Evolutionary conservation across 2,797 vertebrate species (phyloP).

Genomic region (Anguilla megastoma): DNA sequence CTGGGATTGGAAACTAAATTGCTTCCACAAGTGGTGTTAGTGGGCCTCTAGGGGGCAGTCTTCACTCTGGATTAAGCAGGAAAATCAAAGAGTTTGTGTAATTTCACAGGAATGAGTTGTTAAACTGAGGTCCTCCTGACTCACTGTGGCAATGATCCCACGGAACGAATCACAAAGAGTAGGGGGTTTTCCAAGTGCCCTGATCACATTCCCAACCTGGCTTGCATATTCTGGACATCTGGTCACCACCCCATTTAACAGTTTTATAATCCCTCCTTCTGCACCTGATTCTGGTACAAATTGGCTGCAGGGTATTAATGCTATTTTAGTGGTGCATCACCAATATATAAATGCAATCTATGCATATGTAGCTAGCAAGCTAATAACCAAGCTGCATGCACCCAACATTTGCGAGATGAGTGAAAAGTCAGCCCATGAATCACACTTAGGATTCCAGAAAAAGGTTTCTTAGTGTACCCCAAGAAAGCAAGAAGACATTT

Average conservation of each 20-base stretch:
- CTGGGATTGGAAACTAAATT: not conserved
- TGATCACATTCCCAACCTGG: not conserved
- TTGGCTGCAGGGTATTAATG: too few relatives aligned
- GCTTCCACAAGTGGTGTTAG: not conserved
- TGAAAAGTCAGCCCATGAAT: not conserved
- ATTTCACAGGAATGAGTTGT: not conserved
- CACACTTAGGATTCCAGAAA: not conserved
- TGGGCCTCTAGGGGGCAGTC: not conserved
- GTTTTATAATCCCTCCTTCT: not conserved
- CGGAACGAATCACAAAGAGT: not conserved
- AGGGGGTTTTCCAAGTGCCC: not conserved
- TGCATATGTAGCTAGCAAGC: too few relatives aligned
- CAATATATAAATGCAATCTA: not conserved
- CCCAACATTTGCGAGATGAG: not conserved
- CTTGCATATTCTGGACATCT: not conserved
- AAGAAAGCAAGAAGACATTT: not conserved
- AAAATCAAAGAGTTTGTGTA: not conserved
- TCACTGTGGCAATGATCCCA: not conserved
- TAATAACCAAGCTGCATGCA: too few relatives aligned
- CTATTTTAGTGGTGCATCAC: too few relatives aligned
- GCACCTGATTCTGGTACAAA: not conserved
- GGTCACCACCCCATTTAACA: not conserved
- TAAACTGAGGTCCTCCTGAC: not conserved
- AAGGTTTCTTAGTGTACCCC: not conserved
- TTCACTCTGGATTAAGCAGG: not conserved